A percentile compares a stretch with the other conserved stretches of the same genome.
Evolutionary conservation across 2,113 vertebrate genomes (phyloP).

Genomic region (Pterocles orientalis): DNA sequence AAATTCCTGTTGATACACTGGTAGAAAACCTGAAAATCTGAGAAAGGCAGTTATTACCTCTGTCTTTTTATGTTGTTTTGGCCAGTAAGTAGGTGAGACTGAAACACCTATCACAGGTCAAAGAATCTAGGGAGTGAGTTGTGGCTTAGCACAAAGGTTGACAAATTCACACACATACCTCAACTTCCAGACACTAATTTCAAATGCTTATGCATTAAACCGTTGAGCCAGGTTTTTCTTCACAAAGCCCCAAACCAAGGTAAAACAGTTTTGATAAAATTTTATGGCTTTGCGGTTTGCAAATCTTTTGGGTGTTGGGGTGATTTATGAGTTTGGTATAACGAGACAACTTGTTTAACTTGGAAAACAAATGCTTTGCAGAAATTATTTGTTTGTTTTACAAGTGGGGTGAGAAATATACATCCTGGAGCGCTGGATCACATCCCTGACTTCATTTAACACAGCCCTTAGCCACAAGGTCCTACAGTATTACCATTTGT

Average conservation of each 20-base stretch:
- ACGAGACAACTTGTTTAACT: neutral
- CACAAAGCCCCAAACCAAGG: neutral
- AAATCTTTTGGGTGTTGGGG: neutral
- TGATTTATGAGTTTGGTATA: neutral
- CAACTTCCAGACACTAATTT: neutral
- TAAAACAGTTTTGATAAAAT: neutral
- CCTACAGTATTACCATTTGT: accelerated
- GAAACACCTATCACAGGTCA: accelerated
- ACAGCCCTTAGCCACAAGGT: neutral
- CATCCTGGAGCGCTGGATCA: neutral
- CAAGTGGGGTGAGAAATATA: neutral
- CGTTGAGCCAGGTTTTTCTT: neutral
- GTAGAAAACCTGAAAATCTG: neutral
- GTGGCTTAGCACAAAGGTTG: neutral
- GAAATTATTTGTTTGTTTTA: neutral
- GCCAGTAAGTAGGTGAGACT: neutral
- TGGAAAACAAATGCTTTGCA: neutral
- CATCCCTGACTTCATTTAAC: neutral
- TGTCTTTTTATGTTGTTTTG: neutral
- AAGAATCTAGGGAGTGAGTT: neutral
- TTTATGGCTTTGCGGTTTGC: neutral
- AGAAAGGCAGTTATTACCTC: neutral
- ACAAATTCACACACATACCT: neutral
- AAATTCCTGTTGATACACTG: neutral
- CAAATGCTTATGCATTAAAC: neutral